Base-by-base conservation (phyloP, 2,113 vertebrate genomes). In the Psilopsiagon aymara region DNA sequence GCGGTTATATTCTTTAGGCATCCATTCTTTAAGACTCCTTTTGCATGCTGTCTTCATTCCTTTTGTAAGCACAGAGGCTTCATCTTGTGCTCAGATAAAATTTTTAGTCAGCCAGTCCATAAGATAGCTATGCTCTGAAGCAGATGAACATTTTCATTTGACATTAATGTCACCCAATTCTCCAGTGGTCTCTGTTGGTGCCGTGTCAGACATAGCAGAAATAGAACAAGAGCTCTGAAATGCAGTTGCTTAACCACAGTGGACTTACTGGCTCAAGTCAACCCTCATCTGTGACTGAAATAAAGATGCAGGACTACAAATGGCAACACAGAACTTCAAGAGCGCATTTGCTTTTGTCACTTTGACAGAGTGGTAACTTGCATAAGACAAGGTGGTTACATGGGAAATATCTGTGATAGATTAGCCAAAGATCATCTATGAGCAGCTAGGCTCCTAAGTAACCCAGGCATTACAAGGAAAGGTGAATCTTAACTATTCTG, bases 331-430 rank as follows among this genome's bases (percentile, higher is more conserved):
- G 35, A 88, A 23, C 17, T 86, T 13, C 47, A 47, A 27, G 16
- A 68, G 11, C 0, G 0, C 12, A 4, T 82, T 74, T 59, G 4
- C 3, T 82, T 63, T 85, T 51, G 25, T 43, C 21, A 6, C 17
- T 59, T 78, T 44, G 29, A 25, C 8, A 17, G 29, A 67, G 25
- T 3, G 7, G 17, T 49, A 63, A 44, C 37, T 81, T 67, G 20
- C 9, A 27, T 4, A n/a, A 31, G 24, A 43, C 25, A 52, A 46
- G 10, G 13, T 51, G 33, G 12, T 52, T 82, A 28, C 0, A 0
- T 2, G 12, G 21, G n/a, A 57, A 75, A 70, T 57, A 49, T 28
- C 13, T 35, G 7, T 10, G 21, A 9, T 49, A 55, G 14, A 64
- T 76, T 73, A 15, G 2, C 15, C 39, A 60, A n/a, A 77, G 39